Evolutionary conservation across 2,797 vertebrate species (phyloP).

Genomic region (Microhierax caerulescens): DNA sequence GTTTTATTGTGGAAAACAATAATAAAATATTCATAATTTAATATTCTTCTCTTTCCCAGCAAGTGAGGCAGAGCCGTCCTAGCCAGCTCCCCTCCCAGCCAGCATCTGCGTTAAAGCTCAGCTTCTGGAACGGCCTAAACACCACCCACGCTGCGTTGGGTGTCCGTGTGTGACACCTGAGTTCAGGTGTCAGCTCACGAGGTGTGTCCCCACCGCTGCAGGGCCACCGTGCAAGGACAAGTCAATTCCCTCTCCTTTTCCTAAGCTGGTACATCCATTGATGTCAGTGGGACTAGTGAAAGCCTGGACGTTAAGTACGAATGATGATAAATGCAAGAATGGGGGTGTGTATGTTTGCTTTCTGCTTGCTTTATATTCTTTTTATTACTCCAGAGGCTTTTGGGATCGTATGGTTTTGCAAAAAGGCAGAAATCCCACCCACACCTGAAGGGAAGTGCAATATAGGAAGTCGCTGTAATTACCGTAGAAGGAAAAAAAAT

Average conservation of each 20-base stretch:
- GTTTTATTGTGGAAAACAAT: background rate
- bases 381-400: background rate
- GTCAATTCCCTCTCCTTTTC: background rate
- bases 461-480: background rate
- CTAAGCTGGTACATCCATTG: background rate
- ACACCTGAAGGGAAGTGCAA: background rate
- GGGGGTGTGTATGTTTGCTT: background rate
- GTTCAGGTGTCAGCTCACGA: fast-evolving
- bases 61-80: background rate
- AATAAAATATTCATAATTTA: background rate
- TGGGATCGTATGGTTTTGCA: background rate
- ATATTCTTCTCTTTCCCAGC: background rate
- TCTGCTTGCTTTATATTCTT: background rate
- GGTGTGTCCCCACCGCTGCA: background rate
- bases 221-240: background rate
- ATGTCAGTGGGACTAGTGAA: background rate
- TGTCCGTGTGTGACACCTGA: background rate
- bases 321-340: background rate
- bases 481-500: background rate
- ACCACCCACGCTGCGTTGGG: background rate
- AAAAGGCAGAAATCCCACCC: background rate
- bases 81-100: background rate
- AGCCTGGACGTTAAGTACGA: background rate
- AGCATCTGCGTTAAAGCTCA: background rate
- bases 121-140: background rate